phyloP scores from a whole-genome alignment of 2,797 vertebrate genomes.

The Sebastes glaucus region DNA sequence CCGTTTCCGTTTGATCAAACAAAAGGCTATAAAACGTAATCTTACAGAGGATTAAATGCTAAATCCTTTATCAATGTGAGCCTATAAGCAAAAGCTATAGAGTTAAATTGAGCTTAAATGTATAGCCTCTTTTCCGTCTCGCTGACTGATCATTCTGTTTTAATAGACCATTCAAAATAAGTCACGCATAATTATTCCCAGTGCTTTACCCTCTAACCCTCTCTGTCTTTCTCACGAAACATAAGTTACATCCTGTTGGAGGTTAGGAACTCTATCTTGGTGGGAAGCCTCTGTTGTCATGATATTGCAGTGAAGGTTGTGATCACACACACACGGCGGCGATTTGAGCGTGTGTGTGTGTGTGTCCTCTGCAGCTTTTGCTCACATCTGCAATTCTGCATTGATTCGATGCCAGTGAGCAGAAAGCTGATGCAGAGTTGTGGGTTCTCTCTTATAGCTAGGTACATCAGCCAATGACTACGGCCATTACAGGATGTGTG shows the following conservation, averaged over 20 bases:
- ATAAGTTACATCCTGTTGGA: slow-evolving; percentile 13
- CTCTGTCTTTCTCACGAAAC: slow-evolving; percentile 8
- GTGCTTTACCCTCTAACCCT: slow-evolving; percentile 40
- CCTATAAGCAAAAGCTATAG: slow-evolving; percentile 32
- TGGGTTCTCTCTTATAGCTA: slow-evolving; percentile 44
- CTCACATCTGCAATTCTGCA: slow-evolving; percentile 73
- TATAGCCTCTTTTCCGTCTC: slow-evolving; percentile 44
- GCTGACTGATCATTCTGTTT: slow-evolving; percentile 46
- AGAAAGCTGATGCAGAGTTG: slow-evolving; percentile 59
- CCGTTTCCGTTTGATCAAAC: slow-evolving; percentile 26
- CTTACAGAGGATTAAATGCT: slow-evolving; percentile 37
- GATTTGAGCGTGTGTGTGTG: slow-evolving; percentile 1
- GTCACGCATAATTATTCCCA: slow-evolving; percentile 41
- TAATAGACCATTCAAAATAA: slow-evolving; percentile 61
- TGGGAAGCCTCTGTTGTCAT: slow-evolving; percentile 35
- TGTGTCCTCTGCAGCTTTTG: slow-evolving; percentile 64
- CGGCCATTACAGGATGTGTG: slow-evolving; percentile 34
- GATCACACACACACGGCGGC: neutral
- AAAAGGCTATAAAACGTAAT: slow-evolving; percentile 48
- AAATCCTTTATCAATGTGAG: slow-evolving; percentile 50
- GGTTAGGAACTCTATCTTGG: slow-evolving; percentile 16
- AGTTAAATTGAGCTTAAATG: slow-evolving; percentile 36
- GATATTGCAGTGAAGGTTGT: slow-evolving; percentile 40
- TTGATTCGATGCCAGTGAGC: slow-evolving; percentile 71
- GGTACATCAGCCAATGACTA: slow-evolving; percentile 59